Percentiles rank a stretch among this genome's conserved stretches.
Conservation (phyloP, 2,113 vertebrate species). For the Otolemur garnettii region DNA sequence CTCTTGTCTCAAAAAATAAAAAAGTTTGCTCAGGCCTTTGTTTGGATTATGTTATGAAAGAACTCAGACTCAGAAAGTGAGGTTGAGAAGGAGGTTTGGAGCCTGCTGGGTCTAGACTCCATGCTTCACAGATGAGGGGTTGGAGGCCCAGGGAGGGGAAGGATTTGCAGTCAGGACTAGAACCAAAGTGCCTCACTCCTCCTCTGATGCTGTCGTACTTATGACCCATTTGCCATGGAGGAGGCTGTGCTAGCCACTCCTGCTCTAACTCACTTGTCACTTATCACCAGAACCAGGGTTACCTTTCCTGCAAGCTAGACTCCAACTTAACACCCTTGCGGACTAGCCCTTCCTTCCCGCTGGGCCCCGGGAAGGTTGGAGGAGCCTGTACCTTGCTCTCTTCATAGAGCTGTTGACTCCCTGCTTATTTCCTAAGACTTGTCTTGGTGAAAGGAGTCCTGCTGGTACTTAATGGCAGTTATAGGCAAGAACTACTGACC, state of each 20-base stretch:
- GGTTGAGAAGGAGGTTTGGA: neutral
- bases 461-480: neutral
- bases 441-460: neutral
- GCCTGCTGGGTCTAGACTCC: neutral
- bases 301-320: neutral
- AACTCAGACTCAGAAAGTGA: neutral
- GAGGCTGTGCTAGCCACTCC: neutral
- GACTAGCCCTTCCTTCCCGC: neutral
- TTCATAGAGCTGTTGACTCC: neutral
- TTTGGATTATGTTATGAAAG: neutral
- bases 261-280: neutral
- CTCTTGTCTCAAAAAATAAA: neutral
- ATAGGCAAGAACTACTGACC: neutral
- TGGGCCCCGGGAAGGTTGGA: neutral
- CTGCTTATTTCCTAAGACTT: neutral
- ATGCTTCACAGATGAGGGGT: neutral
- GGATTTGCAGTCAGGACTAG: neutral
- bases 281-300: neutral
- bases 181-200: neutral
- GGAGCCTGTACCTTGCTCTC: neutral
- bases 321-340: too few relatives aligned
- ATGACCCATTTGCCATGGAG: neutral
- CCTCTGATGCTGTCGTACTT: neutral
- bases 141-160: neutral
- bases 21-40: neutral